These are phyloP conservation scores for Heteronetta atricapilla DNA, from an alignment of 2,113 vertebrate species.

Conservation along the genomic window DNA sequence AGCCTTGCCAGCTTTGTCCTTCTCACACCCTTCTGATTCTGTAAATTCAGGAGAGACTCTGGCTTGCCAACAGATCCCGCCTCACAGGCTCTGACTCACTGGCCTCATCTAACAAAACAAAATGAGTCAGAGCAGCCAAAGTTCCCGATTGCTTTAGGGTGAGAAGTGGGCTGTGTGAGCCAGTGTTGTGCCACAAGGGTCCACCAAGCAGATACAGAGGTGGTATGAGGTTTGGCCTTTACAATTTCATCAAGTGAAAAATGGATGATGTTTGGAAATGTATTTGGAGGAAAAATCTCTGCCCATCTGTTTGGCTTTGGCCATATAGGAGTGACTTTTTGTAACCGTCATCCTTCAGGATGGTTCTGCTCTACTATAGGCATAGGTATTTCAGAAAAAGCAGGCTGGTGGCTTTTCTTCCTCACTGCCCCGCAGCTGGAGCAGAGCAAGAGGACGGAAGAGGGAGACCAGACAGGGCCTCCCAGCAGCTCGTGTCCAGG, in stretches of 20 bases:
- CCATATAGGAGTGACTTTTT: not conserved
- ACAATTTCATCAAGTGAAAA: not conserved
- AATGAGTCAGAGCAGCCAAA: not conserved
- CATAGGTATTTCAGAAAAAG: not conserved
- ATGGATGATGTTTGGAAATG: not conserved
- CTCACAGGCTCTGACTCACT: not conserved
- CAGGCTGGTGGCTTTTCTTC: not conserved
- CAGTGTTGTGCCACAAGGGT: not conserved
- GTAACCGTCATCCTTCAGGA: not conserved
- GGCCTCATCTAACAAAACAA: not conserved
- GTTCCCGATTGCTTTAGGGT: not conserved
- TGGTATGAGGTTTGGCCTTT: not conserved
- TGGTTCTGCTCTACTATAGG: not conserved
- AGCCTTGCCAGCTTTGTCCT: accelerated
- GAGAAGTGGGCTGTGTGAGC: accelerated
- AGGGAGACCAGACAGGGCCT: not conserved
- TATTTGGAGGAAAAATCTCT: not conserved
- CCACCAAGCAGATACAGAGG: not conserved
- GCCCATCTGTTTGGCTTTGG: not conserved
- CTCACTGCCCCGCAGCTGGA: not conserved
- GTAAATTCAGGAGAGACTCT: not conserved
- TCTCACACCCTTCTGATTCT: not conserved
- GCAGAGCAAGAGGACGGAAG: not conserved
- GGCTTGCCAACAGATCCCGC: not conserved
- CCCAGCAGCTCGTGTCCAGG: not conserved